Percentiles rank a stretch among this genome's conserved stretches.
Conservation (phyloP, 1,140 invertebrate species). For the Patella vulgata region DNA sequence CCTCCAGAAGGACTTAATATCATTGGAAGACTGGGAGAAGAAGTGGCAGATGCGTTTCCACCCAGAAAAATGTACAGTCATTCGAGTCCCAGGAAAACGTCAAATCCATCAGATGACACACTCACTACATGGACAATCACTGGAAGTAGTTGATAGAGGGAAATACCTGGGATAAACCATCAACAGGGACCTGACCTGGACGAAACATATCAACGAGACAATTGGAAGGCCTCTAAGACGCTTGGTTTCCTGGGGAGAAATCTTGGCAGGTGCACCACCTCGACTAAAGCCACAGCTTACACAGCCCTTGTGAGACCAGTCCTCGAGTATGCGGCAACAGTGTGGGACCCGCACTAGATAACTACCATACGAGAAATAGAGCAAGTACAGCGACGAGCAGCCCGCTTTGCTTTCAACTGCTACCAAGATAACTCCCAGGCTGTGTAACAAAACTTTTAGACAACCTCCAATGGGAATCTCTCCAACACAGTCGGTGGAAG, state of each 20-base stretch:
- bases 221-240: not conserved
- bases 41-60: constrained; percentile 26
- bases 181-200: constrained; percentile 4
- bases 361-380: not conserved
- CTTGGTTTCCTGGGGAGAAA: constrained; percentile 11
- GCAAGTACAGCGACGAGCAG: constrained; percentile 8
- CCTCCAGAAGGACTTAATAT: constrained; percentile 16
- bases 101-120: not conserved
- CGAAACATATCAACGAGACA: not conserved
- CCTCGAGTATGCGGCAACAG: constrained; percentile 12
- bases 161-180: constrained; percentile 14
- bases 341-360: constrained; percentile 2
- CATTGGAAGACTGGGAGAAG: constrained; percentile 23
- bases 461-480: too few species aligned
- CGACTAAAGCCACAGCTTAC: not conserved
- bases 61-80: constrained; percentile 19
- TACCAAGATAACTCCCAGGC: too few species aligned
- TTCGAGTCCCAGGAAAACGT: constrained; percentile 17
- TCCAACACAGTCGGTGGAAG: too few species aligned
- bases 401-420: too few species aligned
- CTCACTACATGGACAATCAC: constrained; percentile 2
- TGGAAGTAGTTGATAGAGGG: constrained; percentile 1
- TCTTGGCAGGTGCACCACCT: constrained; percentile 5
- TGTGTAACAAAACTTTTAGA: too few species aligned
- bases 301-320: constrained; percentile 5